These are phyloP conservation scores for Ephydatia muelleri DNA, from an alignment of 37 sponge, comb jelly and placozoan genomes.

Conservation along the genomic window DNA sequence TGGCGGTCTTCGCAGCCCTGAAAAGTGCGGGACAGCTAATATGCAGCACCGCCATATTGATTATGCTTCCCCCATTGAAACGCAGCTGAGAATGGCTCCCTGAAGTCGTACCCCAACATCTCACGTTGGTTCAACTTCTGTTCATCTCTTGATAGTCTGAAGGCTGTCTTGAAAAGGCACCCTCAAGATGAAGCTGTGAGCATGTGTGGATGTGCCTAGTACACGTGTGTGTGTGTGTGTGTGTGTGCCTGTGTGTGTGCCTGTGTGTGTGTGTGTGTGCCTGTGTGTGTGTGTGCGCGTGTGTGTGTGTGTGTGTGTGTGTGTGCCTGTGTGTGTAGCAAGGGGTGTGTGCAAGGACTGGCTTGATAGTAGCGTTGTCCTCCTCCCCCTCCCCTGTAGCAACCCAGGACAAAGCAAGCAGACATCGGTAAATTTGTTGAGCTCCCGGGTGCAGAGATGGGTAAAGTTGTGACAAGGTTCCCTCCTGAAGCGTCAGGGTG, in stretches of 20 bases:
- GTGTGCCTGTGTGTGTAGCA: too few species aligned
- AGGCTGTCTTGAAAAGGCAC: neutral
- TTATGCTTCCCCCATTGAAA: too few species aligned
- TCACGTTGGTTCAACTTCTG: slow-evolving; percentile 44
- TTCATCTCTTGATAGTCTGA: neutral
- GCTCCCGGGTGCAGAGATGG: slow-evolving; percentile 92
- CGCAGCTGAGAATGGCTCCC: neutral
- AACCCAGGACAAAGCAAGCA: slow-evolving; percentile 32
- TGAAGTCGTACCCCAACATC: slow-evolving; percentile 23
- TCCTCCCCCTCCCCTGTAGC: too few species aligned
- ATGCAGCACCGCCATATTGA: too few species aligned
- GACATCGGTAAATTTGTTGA: slow-evolving; percentile 95
- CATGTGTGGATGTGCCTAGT: neutral
- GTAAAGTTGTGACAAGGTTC: slow-evolving; percentile 95
- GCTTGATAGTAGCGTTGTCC: too few species aligned
- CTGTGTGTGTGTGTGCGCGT: too few species aligned
- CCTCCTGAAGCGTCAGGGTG: slow-evolving; percentile 98
- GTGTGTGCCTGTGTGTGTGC: too few species aligned
- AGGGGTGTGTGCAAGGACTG: too few species aligned
- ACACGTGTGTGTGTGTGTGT: too few species aligned
- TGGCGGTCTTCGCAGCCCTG: slow-evolving; percentile 76
- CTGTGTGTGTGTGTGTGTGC: too few species aligned
- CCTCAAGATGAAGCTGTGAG: neutral
- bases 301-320: too few species aligned
- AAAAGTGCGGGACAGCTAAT: slow-evolving; percentile 54